phyloP scores from a whole-genome alignment of 2,797 vertebrate species.

The Hydrolagus colliei region DNA sequence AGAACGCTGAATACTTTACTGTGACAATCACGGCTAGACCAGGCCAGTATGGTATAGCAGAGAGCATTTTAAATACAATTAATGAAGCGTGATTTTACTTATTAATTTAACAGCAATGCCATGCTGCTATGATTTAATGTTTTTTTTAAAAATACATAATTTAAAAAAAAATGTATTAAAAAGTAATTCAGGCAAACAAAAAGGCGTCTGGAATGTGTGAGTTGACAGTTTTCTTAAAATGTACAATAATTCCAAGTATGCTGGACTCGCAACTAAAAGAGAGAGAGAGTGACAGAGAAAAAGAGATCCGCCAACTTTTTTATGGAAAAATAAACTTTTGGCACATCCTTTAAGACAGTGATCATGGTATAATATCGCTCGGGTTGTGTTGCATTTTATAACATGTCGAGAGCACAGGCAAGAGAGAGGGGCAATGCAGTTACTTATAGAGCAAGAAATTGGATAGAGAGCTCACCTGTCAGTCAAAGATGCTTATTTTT shows the following conservation, averaged over 20 bases:
- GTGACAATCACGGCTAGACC: neutral
- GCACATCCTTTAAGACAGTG: neutral
- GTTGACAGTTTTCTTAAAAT: neutral
- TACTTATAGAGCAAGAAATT: too few species aligned
- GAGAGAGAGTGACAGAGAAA: too few species aligned
- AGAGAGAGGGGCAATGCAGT: too few species aligned
- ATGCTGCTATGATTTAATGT: neutral
- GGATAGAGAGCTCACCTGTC: neutral
- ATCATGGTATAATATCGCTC: neutral
- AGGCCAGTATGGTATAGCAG: neutral
- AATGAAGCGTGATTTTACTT: neutral
- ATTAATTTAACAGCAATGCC: neutral
- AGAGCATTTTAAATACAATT: neutral
- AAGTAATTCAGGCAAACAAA: too few species aligned
- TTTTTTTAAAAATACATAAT: neutral
- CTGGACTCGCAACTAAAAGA: neutral
- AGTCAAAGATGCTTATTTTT: too few species aligned
- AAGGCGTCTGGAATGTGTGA: too few species aligned
- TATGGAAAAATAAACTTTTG: neutral
- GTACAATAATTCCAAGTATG: neutral
- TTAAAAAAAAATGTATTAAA: neutral
- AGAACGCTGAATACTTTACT: neutral
- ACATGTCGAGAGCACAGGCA: neutral
- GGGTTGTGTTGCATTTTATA: neutral
- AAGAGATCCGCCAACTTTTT: neutral